Evolutionary conservation across 2,888 invertebrate genomes (phyloP), one percentile per base, ranked within the genome.

Genomic region (Rhingia campestris): DNA sequence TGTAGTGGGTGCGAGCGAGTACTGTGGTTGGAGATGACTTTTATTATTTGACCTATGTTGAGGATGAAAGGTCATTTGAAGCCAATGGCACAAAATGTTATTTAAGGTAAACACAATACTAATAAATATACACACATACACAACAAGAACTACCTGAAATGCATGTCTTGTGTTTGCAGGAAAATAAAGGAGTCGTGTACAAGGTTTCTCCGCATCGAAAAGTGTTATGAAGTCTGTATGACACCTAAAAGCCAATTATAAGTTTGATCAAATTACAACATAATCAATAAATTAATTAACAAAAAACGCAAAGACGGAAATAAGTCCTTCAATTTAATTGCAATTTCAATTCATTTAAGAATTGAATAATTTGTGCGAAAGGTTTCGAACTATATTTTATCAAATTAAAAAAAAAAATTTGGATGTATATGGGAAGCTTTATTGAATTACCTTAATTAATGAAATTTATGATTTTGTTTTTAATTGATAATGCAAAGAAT

Each of bases 21-120:
- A 56, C 30, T 49, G 10, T 30, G 37, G 37, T 54, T 54, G 14
- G 6, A 64, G 63, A 56, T 58, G 56, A 70, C 70, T 70, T 35
- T 63, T 61, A 64, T 70, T 70, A 70, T 64, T 64, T 70, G 70
- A 77, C 77, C 77, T 77, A 70, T 58, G 77, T 77, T 70, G 64
- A 77, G 41, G 70, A 58, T 47, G 14, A 70, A 77, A 77, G 77
- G 77, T 77, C 63, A 77, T 56, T 63, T 35, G 49, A 63, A 70
- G 77, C 47, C 54, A 77, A 63, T 41, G 41, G 49, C 67, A 66
- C 66, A 58, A 43, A 9, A 45, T 54, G 51, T 39, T 2, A 58
- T 35, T 54, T 54, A 47, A 22, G 22, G 22, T 22, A 22, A 22
- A 2, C 1, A 1, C 61, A 14, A 22, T 22, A 14, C 14, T 22